These are phyloP conservation scores for Anthonomus grandis DNA, from an alignment of 1,140 invertebrate genomes.

Conservation along the genomic window DNA sequence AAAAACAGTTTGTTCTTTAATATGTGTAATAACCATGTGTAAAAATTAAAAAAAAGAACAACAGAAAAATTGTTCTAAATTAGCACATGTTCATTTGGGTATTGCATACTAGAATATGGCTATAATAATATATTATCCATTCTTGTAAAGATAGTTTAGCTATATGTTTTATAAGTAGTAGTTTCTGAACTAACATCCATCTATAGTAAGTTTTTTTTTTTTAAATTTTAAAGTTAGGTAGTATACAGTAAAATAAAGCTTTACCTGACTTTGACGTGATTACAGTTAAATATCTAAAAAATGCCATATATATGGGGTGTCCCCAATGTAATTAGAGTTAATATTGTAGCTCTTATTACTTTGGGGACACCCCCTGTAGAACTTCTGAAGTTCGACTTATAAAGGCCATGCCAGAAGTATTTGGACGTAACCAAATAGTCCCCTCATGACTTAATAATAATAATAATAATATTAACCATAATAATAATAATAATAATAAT, in stretches of 20 bases:
- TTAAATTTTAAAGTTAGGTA: slow-evolving; percentile 35
- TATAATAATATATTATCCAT: slow-evolving; percentile 49
- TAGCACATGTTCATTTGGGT: slow-evolving; percentile 43
- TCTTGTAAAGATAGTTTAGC: slow-evolving; percentile 40
- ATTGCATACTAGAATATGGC: slow-evolving; percentile 47
- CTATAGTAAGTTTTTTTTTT: slow-evolving; percentile 38
- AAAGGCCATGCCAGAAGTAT: too few species aligned
- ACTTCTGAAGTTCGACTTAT: too few species aligned
- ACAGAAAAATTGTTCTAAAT: slow-evolving; percentile 40
- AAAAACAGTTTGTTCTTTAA: neutral
- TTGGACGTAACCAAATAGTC: too few species aligned
- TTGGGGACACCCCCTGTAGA: too few species aligned
- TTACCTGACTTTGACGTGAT: slow-evolving; percentile 41
- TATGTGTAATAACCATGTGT: neutral
- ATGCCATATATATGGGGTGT: too few species aligned
- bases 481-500: slow-evolving; percentile 38
- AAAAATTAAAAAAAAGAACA: slow-evolving; percentile 13
- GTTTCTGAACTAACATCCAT: slow-evolving; percentile 49
- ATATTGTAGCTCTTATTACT: too few species aligned
- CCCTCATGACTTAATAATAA: slow-evolving; percentile 42
- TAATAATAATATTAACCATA: slow-evolving; percentile 26
- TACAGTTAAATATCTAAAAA: slow-evolving; percentile 37
- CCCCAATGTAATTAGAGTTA: too few species aligned
- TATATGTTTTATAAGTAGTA: slow-evolving; percentile 34
- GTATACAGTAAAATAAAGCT: slow-evolving; percentile 50